Base-by-base conservation (phyloP, 2,888 invertebrate genomes). In the Drosophila greeni region DNA sequence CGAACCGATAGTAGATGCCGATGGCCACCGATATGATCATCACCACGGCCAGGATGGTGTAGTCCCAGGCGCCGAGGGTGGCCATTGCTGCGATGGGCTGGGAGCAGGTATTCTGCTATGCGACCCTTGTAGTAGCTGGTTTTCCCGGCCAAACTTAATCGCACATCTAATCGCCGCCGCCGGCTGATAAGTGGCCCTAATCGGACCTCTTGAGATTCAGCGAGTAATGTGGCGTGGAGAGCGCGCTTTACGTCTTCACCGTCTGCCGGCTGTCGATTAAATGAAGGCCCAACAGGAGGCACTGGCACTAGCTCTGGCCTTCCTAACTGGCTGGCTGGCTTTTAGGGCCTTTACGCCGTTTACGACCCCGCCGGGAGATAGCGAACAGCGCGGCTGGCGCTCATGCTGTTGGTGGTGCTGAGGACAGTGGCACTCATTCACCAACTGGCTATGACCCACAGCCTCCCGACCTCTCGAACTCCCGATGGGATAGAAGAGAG, bases 1-100 rank as follows among this genome's bases (percentile, higher is more conserved):
- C 94, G 82, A 96, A 93, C 70, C 95, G 91, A 87, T 95, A 96
- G 85, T 95, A 97, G 42, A 97, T 84, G 7, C 97, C 97, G 72
- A 97, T 96, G 1, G 89, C 89, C 1, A 95, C 91, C 0, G 96
- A 97, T 20, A 92, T 91, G 7, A 92, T 57, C 78, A 96, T 91
- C 66, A 95, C 94, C 3, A 92, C 80, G 3, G 89, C 91, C 88
- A 96, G 92, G 29, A 96, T 94, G 11, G 92, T 87, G 85, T 95
- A 96, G 89, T 97, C 96, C 91, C 92, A 92, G 77, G 89, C 87
- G 67, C 92, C 92, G 76, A 95, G 92, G 5, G 87, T 85, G 29
- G 86, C 82, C 77, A 78, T 77, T 20, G 85, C 29, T 36, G 11
- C 1, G 23, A 11, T 11, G 14, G 9, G 20, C 8, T 20, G 39